Evolutionary conservation across 2,113 vertebrate genomes (phyloP), one percentile per base, ranked within the genome.

Genomic region (Fukomys damarensis): DNA sequence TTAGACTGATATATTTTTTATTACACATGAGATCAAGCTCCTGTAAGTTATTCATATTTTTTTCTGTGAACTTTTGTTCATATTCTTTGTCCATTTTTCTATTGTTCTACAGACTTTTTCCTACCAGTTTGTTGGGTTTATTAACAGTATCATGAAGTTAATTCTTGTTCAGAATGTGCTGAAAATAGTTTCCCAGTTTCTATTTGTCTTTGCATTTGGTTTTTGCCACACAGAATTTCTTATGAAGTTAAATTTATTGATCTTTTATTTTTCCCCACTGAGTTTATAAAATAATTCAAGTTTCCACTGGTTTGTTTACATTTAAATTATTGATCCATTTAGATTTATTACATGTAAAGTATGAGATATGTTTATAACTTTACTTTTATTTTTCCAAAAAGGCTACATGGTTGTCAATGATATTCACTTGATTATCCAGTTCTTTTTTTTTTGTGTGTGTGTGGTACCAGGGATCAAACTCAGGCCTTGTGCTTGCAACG

Each of bases 21-120:
- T 46, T 72, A 83, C 32, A 91, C 89, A 66, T 9, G 10, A 94
- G 86, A 91, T 95, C 54, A 83, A 82, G 68, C 46, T 95, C 28
- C 93, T 85, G 82, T 35, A 0, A 83, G 35, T 86, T 17, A 97
- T 90, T 95, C 95, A 4, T 79, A 91, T 87, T 84, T 82, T 91
- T 87, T 77, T 61, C 52, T 85, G n/a, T 88, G 52, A 87, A 84
- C 30, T 38, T 38, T n/a, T 94, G 61, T 86, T 95, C 38, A 80
- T 59, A 68, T 56, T 79, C 49, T 66, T 80, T 94, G 41, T 16
- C n/a, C 61, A 95, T 72, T 86, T 90, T 95, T 66, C 82, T 77
- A 90, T 2, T 91, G 38, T 59, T 3, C 17, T 92, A 20, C 66
- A 12, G 35, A 80, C 14, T 79, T 95, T 82, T 90, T 80, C 32